Percentiles rank a stretch among this genome's conserved stretches.
Evolutionary conservation across 37 sponge, comb jelly and placozoan species (phyloP).

Genomic region (Eunapius fragilis): DNA sequence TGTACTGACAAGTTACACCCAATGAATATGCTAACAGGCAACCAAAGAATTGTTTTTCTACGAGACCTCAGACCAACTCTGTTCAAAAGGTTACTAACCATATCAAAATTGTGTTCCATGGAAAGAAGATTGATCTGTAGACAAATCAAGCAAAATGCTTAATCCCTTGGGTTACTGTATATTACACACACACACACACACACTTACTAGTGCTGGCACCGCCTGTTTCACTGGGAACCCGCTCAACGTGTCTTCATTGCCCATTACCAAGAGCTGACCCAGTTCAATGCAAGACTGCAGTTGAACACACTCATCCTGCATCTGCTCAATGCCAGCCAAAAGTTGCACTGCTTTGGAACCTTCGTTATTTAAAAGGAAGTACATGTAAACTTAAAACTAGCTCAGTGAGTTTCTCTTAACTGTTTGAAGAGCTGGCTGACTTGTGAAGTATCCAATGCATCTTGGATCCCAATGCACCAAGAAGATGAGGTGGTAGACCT

Average conservation of each 20-base stretch:
- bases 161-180: neutral
- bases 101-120: slow-evolving; percentile 94
- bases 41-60: neutral
- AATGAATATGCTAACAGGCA: neutral
- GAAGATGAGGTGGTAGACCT: slow-evolving; percentile 77
- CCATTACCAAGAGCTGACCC: slow-evolving; percentile 95
- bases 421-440: slow-evolving; percentile 63
- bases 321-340: slow-evolving; percentile 66
- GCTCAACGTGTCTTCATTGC: slow-evolving; percentile 94
- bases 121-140: slow-evolving; percentile 69
- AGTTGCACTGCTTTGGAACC: slow-evolving; percentile 36
- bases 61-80: neutral
- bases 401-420: slow-evolving; percentile 23
- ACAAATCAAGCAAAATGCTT: neutral
- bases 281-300: slow-evolving; percentile 86
- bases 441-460: slow-evolving; percentile 69
- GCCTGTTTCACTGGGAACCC: slow-evolving; percentile 93
- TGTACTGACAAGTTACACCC: neutral
- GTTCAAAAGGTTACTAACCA: slow-evolving; percentile 67
- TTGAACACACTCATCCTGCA: slow-evolving; percentile 80
- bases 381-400: neutral
- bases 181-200: neutral
- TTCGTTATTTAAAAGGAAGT: neutral
- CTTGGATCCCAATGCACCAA: slow-evolving; percentile 68
- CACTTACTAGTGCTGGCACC: slow-evolving; percentile 88